Evolutionary conservation across 2,113 vertebrate genomes (phyloP).

Genomic region (Dendrocopos noguchii): DNA sequence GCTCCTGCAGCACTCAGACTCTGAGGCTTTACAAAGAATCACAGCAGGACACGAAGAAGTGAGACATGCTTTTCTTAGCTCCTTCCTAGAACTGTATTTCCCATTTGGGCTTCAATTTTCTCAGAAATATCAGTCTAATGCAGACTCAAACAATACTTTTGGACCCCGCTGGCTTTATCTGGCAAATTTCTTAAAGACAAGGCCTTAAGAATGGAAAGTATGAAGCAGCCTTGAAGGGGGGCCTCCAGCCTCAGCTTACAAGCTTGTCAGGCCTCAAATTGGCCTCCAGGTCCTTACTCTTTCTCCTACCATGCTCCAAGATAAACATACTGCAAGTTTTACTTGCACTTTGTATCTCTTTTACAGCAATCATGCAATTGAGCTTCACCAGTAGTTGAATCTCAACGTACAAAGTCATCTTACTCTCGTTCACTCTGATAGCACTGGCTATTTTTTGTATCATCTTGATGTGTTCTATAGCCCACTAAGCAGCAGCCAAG

Average conservation of each 20-base stretch:
- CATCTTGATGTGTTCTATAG: background rate
- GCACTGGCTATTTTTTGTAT: background rate
- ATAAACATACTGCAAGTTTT: constrained; percentile 12
- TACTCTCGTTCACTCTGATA: background rate
- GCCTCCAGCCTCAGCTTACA: background rate
- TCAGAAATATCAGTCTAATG: constrained; percentile 39
- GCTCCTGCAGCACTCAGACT: constrained; percentile 2
- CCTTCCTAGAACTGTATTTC: constrained; percentile 64
- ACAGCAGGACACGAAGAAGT: constrained; percentile 23
- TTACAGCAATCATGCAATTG: background rate
- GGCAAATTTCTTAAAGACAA: constrained; percentile 41
- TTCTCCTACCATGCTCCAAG: background rate
- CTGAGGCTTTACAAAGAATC: constrained; percentile 54
- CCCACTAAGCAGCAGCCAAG: background rate
- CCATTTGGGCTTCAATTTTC: constrained; percentile 33
- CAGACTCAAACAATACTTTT: constrained; percentile 38
- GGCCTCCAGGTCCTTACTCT: constrained; percentile 36
- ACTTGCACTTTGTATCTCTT: background rate
- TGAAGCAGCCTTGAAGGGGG: constrained; percentile 35
- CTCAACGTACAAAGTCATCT: background rate
- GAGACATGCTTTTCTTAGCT: constrained; percentile 47
- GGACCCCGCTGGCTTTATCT: background rate
- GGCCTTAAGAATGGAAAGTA: constrained; percentile 47
- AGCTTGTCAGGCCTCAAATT: constrained; percentile 1
- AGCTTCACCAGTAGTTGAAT: background rate